These are phyloP conservation scores for Drosophila peninsularis DNA, from an alignment of 2,888 invertebrate species.

Conservation along the genomic window DNA sequence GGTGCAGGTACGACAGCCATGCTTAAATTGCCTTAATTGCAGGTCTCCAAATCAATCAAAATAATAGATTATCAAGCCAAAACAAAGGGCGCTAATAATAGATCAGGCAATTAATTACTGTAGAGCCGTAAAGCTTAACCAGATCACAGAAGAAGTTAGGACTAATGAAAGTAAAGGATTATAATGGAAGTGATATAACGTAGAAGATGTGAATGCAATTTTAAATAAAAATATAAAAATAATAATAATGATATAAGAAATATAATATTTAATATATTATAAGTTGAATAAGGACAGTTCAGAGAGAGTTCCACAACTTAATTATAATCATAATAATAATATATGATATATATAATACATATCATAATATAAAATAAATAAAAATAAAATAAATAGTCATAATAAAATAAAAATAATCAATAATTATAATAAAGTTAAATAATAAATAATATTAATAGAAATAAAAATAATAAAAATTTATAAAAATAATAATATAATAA, in stretches of 20 bases:
- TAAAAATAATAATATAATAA: neutral
- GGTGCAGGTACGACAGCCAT: neutral
- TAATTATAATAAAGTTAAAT: too few relatives aligned
- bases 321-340: too few relatives aligned
- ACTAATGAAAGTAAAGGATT: neutral
- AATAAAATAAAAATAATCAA: too few relatives aligned
- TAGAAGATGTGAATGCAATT: neutral
- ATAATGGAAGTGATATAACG: too few relatives aligned
- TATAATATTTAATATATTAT: too few relatives aligned
- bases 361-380: too few relatives aligned
- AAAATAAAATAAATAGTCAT: too few relatives aligned
- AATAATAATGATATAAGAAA: neutral
- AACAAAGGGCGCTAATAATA: neutral
- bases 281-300: too few relatives aligned
- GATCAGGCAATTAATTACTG: neutral
- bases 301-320: too few relatives aligned
- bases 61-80: slow-evolving; percentile 3
- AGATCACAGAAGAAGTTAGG: neutral
- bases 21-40: slow-evolving; percentile 9
- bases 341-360: too few relatives aligned
- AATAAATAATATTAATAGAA: too few relatives aligned
- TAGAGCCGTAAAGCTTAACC: neutral
- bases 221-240: neutral
- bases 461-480: too few relatives aligned
- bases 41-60: slow-evolving; percentile 15